A percentile compares a stretch with the other conserved stretches of the same genome.
Conservation (phyloP, 2,888 invertebrate species). For the Nomada lathburiana region DNA sequence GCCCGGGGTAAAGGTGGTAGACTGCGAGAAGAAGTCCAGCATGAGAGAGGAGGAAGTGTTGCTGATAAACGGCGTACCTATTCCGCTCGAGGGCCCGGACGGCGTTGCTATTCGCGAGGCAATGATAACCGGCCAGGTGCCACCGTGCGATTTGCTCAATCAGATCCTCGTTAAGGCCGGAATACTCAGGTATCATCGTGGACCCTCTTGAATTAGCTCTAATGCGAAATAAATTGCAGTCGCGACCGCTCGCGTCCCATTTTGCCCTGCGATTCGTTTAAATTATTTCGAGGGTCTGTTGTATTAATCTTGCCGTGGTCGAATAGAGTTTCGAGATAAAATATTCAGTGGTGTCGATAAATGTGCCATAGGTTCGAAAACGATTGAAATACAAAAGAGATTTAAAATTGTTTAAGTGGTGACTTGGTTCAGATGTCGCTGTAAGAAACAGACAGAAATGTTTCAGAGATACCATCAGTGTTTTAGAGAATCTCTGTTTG, state of each 20-base stretch:
- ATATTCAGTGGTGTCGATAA: no score
- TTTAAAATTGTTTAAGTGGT: no score
- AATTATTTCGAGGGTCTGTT: background rate
- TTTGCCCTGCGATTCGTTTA: background rate
- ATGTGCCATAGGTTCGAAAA: no score
- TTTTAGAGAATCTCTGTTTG: no score
- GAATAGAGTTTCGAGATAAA: no score
- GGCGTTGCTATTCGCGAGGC: constrained; percentile 89
- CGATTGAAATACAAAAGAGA: no score
- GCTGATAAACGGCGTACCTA: constrained; percentile 89
- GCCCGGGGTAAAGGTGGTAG: constrained; percentile 89
- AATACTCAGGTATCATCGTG: constrained; percentile 84
- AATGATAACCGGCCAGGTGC: constrained; percentile 89
- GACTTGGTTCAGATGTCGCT: no score
- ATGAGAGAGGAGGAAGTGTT: constrained; percentile 90
- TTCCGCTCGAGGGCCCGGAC: constrained; percentile 89
- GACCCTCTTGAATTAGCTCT: constrained; percentile 39
- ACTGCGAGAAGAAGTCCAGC: constrained; percentile 90
- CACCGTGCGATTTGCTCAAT: constrained; percentile 90
- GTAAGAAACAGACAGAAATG: no score
- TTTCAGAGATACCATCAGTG: no score
- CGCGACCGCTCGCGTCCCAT: background rate
- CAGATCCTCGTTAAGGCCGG: constrained; percentile 89
- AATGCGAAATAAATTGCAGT: constrained; percentile 8
- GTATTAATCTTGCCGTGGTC: no score